Conservation (phyloP, 2,797 vertebrate species). For the Smutsia temminckii region DNA sequence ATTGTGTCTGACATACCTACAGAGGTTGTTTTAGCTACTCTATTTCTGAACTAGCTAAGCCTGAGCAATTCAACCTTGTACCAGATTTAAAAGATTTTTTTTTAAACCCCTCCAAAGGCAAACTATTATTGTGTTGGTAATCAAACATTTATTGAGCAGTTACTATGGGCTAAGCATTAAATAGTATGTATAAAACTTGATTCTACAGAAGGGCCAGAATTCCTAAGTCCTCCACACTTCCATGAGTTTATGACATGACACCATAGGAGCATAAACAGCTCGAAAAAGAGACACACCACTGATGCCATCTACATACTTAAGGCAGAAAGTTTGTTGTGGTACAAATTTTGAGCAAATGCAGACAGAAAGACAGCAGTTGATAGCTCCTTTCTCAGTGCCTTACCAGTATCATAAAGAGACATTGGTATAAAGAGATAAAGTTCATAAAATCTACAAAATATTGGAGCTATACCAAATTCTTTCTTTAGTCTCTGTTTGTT, state of each 20-base stretch:
- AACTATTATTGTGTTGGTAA: slow-evolving; percentile 35
- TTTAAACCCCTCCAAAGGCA: background rate
- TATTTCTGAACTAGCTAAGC: background rate
- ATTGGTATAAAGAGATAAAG: background rate
- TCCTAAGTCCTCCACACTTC: background rate
- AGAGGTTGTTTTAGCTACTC: background rate
- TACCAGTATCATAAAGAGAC: background rate
- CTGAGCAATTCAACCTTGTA: background rate
- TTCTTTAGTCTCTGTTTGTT: background rate
- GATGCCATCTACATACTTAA: background rate
- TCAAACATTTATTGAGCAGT: background rate
- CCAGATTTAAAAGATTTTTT: slow-evolving; percentile 18
- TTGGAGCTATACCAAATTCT: background rate
- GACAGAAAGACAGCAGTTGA: background rate
- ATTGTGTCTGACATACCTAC: slow-evolving; percentile 59
- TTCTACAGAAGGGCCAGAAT: background rate
- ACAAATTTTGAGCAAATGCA: background rate
- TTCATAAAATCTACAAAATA: background rate
- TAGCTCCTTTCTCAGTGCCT: background rate
- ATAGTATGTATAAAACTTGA: background rate
- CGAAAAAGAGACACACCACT: background rate
- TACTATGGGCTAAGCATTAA: background rate
- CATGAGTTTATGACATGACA: background rate
- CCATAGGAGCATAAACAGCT: background rate
- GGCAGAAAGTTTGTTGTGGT: background rate